phyloP scores from a whole-genome alignment of 2,797 vertebrate species.

The Staurois parvus region DNA sequence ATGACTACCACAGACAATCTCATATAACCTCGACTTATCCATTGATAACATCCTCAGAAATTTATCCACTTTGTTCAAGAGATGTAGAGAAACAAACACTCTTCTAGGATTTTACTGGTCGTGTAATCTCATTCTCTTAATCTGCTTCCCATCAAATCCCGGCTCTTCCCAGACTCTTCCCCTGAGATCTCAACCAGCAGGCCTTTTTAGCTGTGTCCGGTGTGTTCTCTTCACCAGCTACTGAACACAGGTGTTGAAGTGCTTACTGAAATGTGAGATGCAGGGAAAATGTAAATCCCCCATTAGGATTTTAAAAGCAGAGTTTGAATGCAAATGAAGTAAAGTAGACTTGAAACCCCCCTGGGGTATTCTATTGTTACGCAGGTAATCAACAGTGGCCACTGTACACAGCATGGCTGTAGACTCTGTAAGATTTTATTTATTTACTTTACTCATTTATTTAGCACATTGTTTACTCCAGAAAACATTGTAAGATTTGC shows the following conservation, averaged over 20 bases:
- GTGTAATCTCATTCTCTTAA: neutral
- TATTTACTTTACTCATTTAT: neutral
- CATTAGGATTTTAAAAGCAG: slow-evolving; percentile 43
- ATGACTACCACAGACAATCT: neutral
- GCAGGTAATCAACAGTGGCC: neutral
- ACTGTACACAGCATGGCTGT: neutral
- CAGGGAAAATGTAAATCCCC: slow-evolving; percentile 31
- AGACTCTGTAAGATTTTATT: neutral
- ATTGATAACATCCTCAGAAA: neutral
- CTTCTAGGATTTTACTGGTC: neutral
- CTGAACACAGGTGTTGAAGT: slow-evolving; percentile 37
- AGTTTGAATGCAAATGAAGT: slow-evolving; percentile 40
- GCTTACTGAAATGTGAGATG: slow-evolving; percentile 44
- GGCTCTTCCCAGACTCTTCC: neutral
- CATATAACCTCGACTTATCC: neutral
- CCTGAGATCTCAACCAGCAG: neutral
- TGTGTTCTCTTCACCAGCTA: neutral
- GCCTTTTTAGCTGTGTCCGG: neutral
- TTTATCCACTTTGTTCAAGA: neutral
- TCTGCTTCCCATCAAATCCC: neutral
- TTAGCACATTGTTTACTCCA: neutral
- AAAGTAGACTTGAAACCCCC: slow-evolving; percentile 9
- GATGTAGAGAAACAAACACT: neutral
- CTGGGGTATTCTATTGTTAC: slow-evolving; percentile 16
- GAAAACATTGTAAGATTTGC: neutral